Conservation (phyloP, 2,888 invertebrate genomes). For the Rhodophaea formosa region DNA sequence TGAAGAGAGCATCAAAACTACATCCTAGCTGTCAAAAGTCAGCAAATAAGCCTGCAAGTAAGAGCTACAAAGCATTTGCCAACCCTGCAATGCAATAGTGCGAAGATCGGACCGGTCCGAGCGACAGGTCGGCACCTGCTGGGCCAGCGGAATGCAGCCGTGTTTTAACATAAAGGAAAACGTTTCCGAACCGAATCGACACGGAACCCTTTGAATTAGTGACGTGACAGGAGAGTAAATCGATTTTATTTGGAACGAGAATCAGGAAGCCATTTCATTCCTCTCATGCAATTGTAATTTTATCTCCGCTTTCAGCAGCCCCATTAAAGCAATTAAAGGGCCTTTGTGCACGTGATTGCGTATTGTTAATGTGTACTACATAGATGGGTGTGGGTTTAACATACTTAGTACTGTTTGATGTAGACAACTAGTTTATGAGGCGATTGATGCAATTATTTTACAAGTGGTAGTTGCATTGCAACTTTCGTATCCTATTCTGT, state of each 20-base stretch:
- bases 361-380: constrained; percentile 4
- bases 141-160: constrained; percentile 58
- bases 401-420: not conserved
- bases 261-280: constrained; percentile 14
- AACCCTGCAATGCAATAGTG: constrained; percentile 35
- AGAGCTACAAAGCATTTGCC: constrained; percentile 20
- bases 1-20: no score
- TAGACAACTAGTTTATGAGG: not conserved
- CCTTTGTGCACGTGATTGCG: constrained; percentile 26
- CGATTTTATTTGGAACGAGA: constrained; percentile 14
- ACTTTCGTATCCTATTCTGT: no score
- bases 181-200: constrained; percentile 22
- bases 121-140: constrained; percentile 73
- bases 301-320: constrained; percentile 21
- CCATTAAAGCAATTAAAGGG: constrained; percentile 32
- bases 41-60: no score
- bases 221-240: constrained; percentile 12
- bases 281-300: constrained; percentile 14
- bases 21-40: no score
- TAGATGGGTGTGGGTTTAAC: not conserved
- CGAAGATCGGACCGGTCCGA: constrained; percentile 52
- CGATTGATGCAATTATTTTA: not conserved
- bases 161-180: constrained; percentile 42
- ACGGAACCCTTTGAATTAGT: constrained; percentile 15
- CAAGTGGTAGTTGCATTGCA: no score